Conservation (phyloP, 2,888 invertebrate species). For the Diarsia mendica region DNA sequence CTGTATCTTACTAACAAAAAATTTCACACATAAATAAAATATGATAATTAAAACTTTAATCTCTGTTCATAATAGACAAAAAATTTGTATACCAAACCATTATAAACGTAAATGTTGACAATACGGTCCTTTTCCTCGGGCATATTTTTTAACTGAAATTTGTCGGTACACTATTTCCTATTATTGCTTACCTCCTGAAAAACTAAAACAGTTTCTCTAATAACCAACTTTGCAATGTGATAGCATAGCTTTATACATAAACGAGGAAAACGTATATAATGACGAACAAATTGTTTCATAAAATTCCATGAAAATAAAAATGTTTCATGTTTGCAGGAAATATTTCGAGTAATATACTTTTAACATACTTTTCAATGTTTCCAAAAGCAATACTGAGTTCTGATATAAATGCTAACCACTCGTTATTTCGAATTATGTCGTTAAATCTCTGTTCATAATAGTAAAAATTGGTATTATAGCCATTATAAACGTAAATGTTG, state of each 20-base stretch:
- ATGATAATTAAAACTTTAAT: no score
- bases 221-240: background rate
- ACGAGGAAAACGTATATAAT: constrained; percentile 41
- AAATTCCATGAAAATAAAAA: constrained; percentile 42
- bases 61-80: no score
- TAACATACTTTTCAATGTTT: constrained; percentile 14
- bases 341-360: constrained; percentile 4
- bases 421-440: constrained; percentile 39
- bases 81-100: no score
- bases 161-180: background rate
- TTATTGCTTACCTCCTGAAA: background rate
- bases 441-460: constrained; percentile 55
- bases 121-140: no score
- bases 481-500: constrained; percentile 70
- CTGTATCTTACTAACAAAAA: no score
- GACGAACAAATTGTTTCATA: constrained; percentile 43
- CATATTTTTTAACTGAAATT: no score
- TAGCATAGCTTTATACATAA: constrained; percentile 32
- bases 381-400: constrained; percentile 13
- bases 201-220: background rate
- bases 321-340: constrained; percentile 20
- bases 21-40: no score
- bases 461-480: constrained; percentile 66
- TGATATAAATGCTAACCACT: constrained; percentile 35
- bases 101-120: no score